Percentiles rank a stretch among this genome's conserved stretches.
These are phyloP conservation scores for Halcyon badia DNA, from an alignment of 2,797 vertebrate genomes.

Conservation along the genomic window DNA sequence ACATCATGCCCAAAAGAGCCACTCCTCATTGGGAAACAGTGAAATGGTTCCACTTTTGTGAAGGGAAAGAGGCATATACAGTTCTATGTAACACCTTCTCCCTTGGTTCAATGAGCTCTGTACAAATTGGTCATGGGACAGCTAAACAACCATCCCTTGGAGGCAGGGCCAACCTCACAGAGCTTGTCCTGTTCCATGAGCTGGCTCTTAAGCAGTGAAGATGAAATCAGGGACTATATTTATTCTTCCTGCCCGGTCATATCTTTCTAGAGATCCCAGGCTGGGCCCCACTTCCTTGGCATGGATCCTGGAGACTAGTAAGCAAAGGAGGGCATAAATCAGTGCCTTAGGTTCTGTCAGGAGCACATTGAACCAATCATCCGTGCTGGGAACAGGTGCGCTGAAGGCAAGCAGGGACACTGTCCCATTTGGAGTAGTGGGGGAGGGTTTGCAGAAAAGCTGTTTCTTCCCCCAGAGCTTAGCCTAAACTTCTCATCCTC, in stretches of 20 bases:
- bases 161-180: background rate
- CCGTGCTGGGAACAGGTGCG: conserved; percentile 84
- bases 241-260: conserved; percentile 2
- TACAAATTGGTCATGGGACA: accelerated
- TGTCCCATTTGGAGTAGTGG: background rate
- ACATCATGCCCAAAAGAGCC: background rate
- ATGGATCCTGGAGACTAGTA: conserved; percentile 12
- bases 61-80: background rate
- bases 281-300: conserved; percentile 39
- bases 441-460: background rate
- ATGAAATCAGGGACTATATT: conserved; percentile 78
- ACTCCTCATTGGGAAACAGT: background rate
- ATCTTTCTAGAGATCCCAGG: conserved; percentile 43
- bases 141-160: background rate
- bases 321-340: conserved; percentile 65
- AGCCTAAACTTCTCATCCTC: background rate
- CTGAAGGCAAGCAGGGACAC: conserved; percentile 62
- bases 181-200: background rate
- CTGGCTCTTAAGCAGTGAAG: background rate
- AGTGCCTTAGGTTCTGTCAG: background rate
- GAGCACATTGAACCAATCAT: background rate
- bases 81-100: background rate
- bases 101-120: background rate
- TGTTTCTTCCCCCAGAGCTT: background rate
- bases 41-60: background rate